phyloP scores from a whole-genome alignment of 2,797 vertebrate genomes.

The Merluccius polli region DNA sequence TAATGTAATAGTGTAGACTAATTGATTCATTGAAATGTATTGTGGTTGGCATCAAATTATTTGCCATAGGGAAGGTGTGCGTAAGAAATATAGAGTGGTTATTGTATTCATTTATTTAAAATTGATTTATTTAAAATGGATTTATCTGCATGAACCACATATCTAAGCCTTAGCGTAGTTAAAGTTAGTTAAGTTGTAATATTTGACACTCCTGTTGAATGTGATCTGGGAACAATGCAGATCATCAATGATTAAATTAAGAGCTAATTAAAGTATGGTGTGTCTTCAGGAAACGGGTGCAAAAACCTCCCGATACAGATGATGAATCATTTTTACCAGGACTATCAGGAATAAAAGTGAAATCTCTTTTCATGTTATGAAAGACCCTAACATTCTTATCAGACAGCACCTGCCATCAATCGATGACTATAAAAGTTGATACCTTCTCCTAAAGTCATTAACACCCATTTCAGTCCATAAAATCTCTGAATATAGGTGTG shows the following conservation, averaged over 20 bases:
- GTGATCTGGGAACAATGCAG: not conserved
- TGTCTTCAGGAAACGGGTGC: not conserved
- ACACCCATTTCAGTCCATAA: not conserved
- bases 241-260: not conserved
- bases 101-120: no score
- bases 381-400: no score
- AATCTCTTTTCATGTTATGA: no score
- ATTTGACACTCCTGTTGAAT: not conserved
- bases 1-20: no score
- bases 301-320: no score
- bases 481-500: not conserved
- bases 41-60: no score
- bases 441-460: not conserved
- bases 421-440: not conserved
- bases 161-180: not conserved
- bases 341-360: not conserved
- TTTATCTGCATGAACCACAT: no score
- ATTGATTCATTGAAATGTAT: no score
- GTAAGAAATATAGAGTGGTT: not conserved
- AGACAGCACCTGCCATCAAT: not conserved
- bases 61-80: not conserved
- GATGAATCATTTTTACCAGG: not conserved
- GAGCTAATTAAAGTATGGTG: not conserved
- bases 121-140: no score
- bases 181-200: not conserved